Base-by-base conservation (phyloP, 2,797 vertebrate species). In the Danio choprae region DNA sequence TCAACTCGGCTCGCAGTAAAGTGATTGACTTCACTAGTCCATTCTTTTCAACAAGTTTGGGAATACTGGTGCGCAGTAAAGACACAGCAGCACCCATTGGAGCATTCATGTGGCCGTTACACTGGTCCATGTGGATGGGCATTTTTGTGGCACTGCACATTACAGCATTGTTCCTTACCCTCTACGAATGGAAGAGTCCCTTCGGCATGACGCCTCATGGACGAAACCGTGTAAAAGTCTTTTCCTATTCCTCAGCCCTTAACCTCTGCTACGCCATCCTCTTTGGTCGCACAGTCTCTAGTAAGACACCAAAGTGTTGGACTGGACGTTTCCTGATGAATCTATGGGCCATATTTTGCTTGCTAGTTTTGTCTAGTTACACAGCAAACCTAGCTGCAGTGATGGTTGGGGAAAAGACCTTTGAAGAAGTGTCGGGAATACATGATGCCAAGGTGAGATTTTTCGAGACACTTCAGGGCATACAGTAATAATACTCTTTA, bases 331-430 rank as follows among this genome's bases (percentile, higher is more conserved):
- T 99, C 86, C 93, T 99, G 81, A 98, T 99, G 97, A 98, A 98
- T 91, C 95, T 99, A 9, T 98, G 97, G 97, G 97, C 97, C 84
- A 97, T 99, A 83, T 99, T 99, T 92, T 99, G 97, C 90, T 92
- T 99, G 84, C 92, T 99, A 22, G 97, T 98, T 86, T 95, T 99
- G 82, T 98, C 97, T 85, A 98, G 96, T 91, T 98, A 98, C 90
- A 98, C 96, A 0, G 98, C 97, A 86, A 98, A 98, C 89, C 93
- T 99, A 11, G 97, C 97, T 0, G 97, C 97, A 0, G 96, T 98
- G 85, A 98, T 99, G 97, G 98, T 99, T 0, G 97, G 98, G 11
- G 98, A 98, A 87, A 99, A 98, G 90, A 97, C 96, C 60, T 98
- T 98, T 0, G 96, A 98, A 88, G 95, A 96, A 84, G 94, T 99